Conservation (phyloP, 2,797 vertebrate genomes). For the Hipposideros larvatus region DNA sequence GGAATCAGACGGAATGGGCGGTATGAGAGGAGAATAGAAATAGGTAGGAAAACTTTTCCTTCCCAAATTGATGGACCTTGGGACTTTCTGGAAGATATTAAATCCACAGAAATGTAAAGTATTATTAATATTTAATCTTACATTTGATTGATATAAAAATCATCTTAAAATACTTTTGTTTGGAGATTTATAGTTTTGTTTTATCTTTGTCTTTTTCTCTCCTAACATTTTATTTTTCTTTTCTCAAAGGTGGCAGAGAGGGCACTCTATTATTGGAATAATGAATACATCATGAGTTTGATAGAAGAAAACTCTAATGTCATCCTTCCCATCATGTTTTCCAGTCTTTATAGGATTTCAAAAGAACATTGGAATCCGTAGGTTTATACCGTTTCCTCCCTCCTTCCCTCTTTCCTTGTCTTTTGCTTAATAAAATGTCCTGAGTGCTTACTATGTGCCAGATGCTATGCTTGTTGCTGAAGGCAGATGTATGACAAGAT, state of each 20-base stretch:
- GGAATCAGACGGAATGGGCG: neutral
- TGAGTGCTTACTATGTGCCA: neutral
- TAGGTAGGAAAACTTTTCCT: neutral
- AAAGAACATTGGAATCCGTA: conserved; percentile 99
- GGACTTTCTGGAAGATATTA: conserved; percentile 48
- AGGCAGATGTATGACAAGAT: neutral
- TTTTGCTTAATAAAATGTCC: conserved; percentile 1
- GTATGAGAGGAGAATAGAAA: neutral
- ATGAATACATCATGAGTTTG: conserved; percentile 99
- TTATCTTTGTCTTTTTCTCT: conserved; percentile 71
- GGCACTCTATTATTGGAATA: conserved; percentile 99
- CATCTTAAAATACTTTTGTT: conserved; percentile 52
- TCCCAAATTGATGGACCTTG: neutral
- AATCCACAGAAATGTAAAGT: conserved; percentile 42
- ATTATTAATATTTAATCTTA: conserved; percentile 64
- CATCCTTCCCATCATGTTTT: conserved; percentile 99
- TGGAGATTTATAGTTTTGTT: conserved; percentile 60
- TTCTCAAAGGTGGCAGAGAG: conserved; percentile 95
- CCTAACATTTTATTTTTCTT: conserved; percentile 70
- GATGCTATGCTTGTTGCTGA: neutral
- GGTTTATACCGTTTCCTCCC: conserved; percentile 83
- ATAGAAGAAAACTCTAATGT: conserved; percentile 99
- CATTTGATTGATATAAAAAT: conserved; percentile 56
- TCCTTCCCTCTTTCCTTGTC: neutral
- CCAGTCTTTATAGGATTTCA: conserved; percentile 99